phyloP scores from a whole-genome alignment of 2,888 invertebrate genomes.

The Ochropleura leucogaster region DNA sequence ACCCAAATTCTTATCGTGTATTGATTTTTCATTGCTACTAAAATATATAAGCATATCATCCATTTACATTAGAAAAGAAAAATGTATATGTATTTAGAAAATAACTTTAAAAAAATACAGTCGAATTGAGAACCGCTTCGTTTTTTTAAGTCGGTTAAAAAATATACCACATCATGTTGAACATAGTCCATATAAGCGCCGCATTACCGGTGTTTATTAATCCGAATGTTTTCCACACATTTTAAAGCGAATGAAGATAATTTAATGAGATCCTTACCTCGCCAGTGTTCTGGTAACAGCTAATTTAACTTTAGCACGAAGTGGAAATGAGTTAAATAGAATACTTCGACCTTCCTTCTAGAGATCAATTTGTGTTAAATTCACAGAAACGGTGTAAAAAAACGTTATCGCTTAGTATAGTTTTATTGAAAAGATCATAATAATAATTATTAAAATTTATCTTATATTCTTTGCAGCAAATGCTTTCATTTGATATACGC shows the following conservation, averaged over 20 bases:
- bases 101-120: too few species aligned
- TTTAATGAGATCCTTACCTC: conserved; percentile 35
- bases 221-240: conserved; percentile 33
- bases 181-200: conserved; percentile 28
- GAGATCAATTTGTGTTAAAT: conserved; percentile 19
- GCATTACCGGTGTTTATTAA: conserved; percentile 56
- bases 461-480: too few species aligned
- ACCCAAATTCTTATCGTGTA: too few species aligned
- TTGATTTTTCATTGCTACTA: too few species aligned
- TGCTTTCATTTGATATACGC: too few species aligned
- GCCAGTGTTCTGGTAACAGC: conserved; percentile 35
- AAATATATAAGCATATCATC: too few species aligned
- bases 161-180: conserved; percentile 22
- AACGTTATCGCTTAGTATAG: not conserved
- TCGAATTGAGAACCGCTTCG: too few species aligned
- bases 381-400: not conserved
- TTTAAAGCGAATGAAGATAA: conserved; percentile 58
- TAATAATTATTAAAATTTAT: too few species aligned
- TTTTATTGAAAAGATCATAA: not conserved
- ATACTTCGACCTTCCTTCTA: conserved; percentile 27
- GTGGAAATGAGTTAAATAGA: conserved; percentile 37
- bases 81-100: too few species aligned
- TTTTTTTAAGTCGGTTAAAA: conserved; percentile 20
- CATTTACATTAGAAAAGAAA: too few species aligned
- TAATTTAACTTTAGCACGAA: conserved; percentile 48